Conservation (phyloP, 2,888 invertebrate genomes). For the Spodoptera exigua region DNA sequence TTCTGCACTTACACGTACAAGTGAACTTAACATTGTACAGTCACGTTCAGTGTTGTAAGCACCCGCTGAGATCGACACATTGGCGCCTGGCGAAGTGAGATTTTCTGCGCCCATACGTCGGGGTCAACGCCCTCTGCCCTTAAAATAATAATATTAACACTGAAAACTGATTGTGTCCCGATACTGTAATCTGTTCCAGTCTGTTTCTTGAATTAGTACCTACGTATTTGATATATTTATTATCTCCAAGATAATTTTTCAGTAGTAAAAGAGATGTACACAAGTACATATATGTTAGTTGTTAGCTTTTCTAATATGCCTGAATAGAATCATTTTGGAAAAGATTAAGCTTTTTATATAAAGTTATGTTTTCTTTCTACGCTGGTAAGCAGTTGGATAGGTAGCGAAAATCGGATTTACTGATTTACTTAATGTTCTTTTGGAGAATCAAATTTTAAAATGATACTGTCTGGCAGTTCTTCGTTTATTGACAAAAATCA, state of each 20-base stretch:
- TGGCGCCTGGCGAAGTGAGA: conserved; percentile 56
- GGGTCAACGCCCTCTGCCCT: conserved; percentile 35
- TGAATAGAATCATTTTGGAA: too few relatives aligned
- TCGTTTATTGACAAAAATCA: too few relatives aligned
- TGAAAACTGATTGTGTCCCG: conserved; percentile 28
- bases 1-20: conserved; percentile 34
- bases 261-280: too few relatives aligned
- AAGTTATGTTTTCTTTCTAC: too few relatives aligned
- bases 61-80: conserved; percentile 61
- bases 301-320: too few relatives aligned
- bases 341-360: too few relatives aligned
- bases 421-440: too few relatives aligned
- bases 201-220: conserved; percentile 19
- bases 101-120: conserved; percentile 44
- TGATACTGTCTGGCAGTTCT: too few relatives aligned
- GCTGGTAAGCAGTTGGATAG: too few relatives aligned
- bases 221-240: conserved; percentile 5
- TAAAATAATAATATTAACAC: conserved; percentile 30
- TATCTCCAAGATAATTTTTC: conserved; percentile 9
- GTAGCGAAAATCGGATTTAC: too few relatives aligned
- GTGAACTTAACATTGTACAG: conserved; percentile 31
- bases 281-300: too few relatives aligned
- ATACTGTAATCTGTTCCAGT: conserved; percentile 23
- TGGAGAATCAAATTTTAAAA: too few relatives aligned
- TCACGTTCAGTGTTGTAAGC: conserved; percentile 42